These are phyloP conservation scores for Phainopepla nitens DNA, from an alignment of 2,113 vertebrate species.

Conservation along the genomic window DNA sequence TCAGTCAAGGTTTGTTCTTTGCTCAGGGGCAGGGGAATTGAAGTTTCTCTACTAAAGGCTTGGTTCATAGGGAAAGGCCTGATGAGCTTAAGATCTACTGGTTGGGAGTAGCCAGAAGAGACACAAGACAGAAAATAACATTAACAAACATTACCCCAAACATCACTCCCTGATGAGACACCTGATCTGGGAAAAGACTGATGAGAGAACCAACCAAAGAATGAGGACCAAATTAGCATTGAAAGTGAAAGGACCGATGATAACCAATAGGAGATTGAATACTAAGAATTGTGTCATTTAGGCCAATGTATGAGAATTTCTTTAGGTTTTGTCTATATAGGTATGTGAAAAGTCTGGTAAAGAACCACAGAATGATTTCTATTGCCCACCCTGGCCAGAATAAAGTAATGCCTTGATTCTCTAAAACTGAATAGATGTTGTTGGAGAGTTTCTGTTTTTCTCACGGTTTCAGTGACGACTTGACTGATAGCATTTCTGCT, in stretches of 20 bases:
- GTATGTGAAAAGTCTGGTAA: neutral
- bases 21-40: neutral
- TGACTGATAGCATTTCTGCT: neutral
- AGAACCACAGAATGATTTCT: neutral
- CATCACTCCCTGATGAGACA: neutral
- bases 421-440: neutral
- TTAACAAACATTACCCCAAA: neutral
- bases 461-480: accelerated
- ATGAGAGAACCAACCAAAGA: neutral
- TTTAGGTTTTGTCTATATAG: neutral
- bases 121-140: neutral
- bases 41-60: neutral
- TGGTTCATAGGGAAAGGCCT: neutral
- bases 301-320: neutral
- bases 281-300: neutral
- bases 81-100: neutral
- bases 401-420: neutral
- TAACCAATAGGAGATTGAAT: neutral
- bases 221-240: neutral
- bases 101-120: neutral
- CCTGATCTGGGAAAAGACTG: neutral
- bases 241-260: neutral
- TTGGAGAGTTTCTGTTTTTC: neutral
- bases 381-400: neutral
- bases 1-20: neutral